phyloP scores from a whole-genome alignment of 2,888 invertebrate species.

The Latheticus oryzae region DNA sequence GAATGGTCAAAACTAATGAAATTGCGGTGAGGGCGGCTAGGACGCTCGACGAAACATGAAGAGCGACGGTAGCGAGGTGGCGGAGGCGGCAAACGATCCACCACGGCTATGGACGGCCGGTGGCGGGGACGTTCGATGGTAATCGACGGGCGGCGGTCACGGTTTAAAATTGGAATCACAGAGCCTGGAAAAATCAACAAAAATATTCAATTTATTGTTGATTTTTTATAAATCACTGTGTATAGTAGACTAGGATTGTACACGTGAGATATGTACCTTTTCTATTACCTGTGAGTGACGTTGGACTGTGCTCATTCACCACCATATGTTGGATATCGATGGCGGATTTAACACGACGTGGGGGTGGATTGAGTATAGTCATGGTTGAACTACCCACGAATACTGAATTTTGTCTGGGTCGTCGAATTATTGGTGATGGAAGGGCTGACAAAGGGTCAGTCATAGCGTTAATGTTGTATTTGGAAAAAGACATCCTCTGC shows the following conservation, averaged over 20 bases:
- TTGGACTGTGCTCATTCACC: conserved; percentile 66
- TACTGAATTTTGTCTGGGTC: conserved; percentile 85
- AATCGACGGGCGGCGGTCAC: conserved; percentile 59
- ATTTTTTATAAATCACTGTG: conserved; percentile 1
- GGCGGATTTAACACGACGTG: conserved; percentile 84
- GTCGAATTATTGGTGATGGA: conserved; percentile 62
- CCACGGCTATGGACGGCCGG: conserved; percentile 53
- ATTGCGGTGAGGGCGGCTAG: conserved; percentile 53
- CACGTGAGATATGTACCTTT: conserved; percentile 40
- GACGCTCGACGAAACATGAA: conserved; percentile 61
- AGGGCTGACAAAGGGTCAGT: conserved; percentile 65
- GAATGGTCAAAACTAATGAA: conserved; percentile 63
- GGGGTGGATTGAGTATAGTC: conserved; percentile 76
- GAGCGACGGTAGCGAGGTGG: conserved; percentile 54
- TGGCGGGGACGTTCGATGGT: conserved; percentile 58
- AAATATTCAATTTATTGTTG: too few species aligned
- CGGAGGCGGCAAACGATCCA: conserved; percentile 49
- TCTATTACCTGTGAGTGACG: conserved; percentile 55
- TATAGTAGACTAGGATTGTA: conserved; percentile 1
- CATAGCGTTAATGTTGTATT: conserved; percentile 75
- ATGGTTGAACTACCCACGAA: conserved; percentile 80
- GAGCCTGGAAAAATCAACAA: conserved; percentile 57
- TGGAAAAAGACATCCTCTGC: conserved; percentile 79
- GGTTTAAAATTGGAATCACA: conserved; percentile 60
- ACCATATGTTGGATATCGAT: conserved; percentile 84